Base-by-base conservation (phyloP, 2,113 vertebrate species). In the Illadopsis cleaveri region DNA sequence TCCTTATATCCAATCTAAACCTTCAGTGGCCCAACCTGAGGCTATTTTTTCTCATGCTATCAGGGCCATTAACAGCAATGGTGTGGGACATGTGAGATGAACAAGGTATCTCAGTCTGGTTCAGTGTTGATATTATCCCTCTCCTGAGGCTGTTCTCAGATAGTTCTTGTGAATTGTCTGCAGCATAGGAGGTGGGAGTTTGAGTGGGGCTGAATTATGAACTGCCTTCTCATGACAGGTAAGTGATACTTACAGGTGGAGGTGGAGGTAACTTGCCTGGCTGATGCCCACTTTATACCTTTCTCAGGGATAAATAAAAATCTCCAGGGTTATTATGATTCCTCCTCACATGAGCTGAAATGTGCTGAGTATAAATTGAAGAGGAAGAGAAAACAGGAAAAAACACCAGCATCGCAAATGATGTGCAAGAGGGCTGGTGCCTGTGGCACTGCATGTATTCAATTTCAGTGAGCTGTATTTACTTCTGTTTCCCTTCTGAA, bases 391-490 rank as follows among this genome's bases (percentile, higher is more conserved):
- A 94, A 93, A 71, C 28, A 56, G 70, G 86, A 93, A 81, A 86
- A 94, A 95, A 54, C 80, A 86, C 84, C 82, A 89, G 69, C 88
- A 79, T 90, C 10, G 77, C 56, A 94, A 93, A 89, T 86, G 72
- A 86, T 89, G 60, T 84, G 80, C 90, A 68, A 82, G 82, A 94
- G 88, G 90, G 37, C 40, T 90, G 82, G 37, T 92, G 94, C 96
- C 94, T 94, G 76, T 89, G 90, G 96, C 90, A 78, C 69, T 84
- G 42, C 23, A 0, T 92, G 92, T 78, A 89, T 94, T 90, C 90
- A 60, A 44, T 95, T 97, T 94, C 90, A 94, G 64, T 11, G 7
- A 89, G 72, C 90, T 96, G 93, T 94, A 95, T 95, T 97, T 93
- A 96, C 89, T 93, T 90, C 82, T 82, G 28, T 92, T 94, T 96